Percentiles rank a stretch among this genome's conserved stretches.
phyloP scores from a whole-genome alignment of 2,113 vertebrate genomes.

The Tenrec ecaudatus region DNA sequence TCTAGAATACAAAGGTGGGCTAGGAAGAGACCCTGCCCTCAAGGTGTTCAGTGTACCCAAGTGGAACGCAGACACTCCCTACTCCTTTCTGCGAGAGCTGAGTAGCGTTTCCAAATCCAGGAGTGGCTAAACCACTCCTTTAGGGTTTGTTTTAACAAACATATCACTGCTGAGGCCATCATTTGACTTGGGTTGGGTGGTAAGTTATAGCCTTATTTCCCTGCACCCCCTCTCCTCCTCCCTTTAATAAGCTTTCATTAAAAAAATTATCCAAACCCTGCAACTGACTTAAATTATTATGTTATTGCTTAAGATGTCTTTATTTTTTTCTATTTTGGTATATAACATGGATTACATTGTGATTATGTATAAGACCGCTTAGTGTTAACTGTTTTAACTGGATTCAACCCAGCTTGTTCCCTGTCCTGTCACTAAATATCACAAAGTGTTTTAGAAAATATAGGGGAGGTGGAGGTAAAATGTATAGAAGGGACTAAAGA shows the following conservation, averaged over 20 bases:
- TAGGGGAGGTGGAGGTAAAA: not conserved
- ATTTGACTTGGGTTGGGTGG: constrained; percentile 33
- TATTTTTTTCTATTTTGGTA: constrained; percentile 60
- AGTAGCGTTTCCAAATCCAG: constrained; percentile 47
- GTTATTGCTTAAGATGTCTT: constrained; percentile 63
- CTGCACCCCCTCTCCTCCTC: not conserved
- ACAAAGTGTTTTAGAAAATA: not conserved
- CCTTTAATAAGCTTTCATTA: constrained; percentile 22
- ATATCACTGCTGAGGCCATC: constrained; percentile 58
- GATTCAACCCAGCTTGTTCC: constrained; percentile 33
- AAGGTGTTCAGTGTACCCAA: constrained; percentile 37
- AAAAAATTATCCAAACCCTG: constrained; percentile 42
- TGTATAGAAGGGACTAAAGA: not conserved
- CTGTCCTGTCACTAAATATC: constrained; percentile 58
- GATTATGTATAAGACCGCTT: constrained; percentile 53
- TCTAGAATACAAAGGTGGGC: constrained; percentile 57
- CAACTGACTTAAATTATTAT: constrained; percentile 77
- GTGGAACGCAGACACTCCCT: constrained; percentile 18
- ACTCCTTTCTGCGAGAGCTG: constrained; percentile 36
- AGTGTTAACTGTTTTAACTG: constrained; percentile 66
- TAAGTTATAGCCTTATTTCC: no score
- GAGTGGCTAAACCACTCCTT: constrained; percentile 52
- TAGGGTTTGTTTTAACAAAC: constrained; percentile 45
- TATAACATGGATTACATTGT: constrained; percentile 52
- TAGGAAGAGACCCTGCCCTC: constrained; percentile 10